Evolutionary conservation across 2,113 vertebrate species (phyloP).

Genomic region (Halichoeres trimaculatus): DNA sequence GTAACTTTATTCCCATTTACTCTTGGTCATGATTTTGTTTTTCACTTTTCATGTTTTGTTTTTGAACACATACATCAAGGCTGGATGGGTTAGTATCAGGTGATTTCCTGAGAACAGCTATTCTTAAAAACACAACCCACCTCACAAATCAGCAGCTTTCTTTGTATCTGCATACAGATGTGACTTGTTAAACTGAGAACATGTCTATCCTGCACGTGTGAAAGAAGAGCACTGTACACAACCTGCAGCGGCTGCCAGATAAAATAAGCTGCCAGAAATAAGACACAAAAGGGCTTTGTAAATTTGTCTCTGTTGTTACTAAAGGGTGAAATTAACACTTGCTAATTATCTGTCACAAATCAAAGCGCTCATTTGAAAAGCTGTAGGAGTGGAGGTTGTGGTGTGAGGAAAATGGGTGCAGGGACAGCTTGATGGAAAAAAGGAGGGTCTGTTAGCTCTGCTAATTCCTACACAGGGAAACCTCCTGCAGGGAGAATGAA

Average conservation of each 20-base stretch:
- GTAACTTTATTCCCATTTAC: neutral
- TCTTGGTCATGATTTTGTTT: no score
- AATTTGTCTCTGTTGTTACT: neutral
- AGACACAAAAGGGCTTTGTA: neutral
- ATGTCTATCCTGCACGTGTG: neutral
- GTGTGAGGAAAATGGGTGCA: neutral
- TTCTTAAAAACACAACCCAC: no score
- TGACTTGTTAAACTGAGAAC: neutral
- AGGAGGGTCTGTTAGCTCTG: conserved; percentile 21
- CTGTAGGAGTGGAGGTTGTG: neutral
- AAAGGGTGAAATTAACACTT: conserved; percentile 19
- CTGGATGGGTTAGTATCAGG: no score
- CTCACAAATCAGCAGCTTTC: neutral
- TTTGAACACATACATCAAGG: no score
- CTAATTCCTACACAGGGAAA: conserved; percentile 41
- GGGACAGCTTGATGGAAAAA: conserved; percentile 21
- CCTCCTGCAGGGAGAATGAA: conserved; percentile 29
- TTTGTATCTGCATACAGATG: neutral
- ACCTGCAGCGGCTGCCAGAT: neutral
- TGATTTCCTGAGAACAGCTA: no score
- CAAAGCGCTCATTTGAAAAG: conserved; percentile 1
- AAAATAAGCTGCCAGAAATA: neutral
- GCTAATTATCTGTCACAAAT: conserved; percentile 38
- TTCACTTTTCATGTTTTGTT: no score
- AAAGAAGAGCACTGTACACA: conserved; percentile 6